phyloP scores from a whole-genome alignment of 2,888 invertebrate species.

The Coleophora flavipennella region DNA sequence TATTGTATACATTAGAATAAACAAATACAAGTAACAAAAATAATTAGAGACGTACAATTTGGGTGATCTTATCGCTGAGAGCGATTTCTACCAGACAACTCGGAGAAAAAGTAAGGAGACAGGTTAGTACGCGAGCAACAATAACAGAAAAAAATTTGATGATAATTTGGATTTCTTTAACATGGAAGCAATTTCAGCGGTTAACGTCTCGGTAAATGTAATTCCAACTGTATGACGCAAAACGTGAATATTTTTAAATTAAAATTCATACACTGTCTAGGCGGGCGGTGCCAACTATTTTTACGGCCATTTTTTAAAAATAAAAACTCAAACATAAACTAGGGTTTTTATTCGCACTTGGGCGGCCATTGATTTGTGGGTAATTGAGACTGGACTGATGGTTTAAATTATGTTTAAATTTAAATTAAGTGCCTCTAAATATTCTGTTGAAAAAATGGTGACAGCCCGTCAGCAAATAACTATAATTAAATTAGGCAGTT shows the following conservation, averaged over 20 bases:
- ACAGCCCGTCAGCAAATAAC: too few relatives aligned
- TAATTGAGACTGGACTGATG: slow-evolving; percentile 1
- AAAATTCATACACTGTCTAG: slow-evolving; percentile 1
- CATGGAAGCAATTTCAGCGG: slow-evolving; percentile 5
- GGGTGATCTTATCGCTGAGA: too few relatives aligned
- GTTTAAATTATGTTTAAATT: slow-evolving; percentile 5
- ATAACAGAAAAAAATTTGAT: too few relatives aligned
- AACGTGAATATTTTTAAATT: slow-evolving; percentile 9
- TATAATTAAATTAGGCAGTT: too few relatives aligned
- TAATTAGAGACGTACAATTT: too few relatives aligned
- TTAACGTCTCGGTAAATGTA: slow-evolving; percentile 18
- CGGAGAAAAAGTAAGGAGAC: too few relatives aligned
- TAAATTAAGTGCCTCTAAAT: background rate
- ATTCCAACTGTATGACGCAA: slow-evolving; percentile 12
- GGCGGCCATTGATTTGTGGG: slow-evolving; percentile 8
- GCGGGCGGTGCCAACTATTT: slow-evolving; percentile 47
- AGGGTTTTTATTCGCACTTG: slow-evolving; percentile 20
- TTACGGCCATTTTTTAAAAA: slow-evolving; percentile 37
- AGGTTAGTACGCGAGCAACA: too few relatives aligned
- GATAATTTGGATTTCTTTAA: too few relatives aligned
- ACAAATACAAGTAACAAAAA: too few relatives aligned
- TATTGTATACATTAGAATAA: too few relatives aligned
- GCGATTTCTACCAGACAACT: too few relatives aligned
- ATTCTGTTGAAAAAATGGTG: too few relatives aligned
- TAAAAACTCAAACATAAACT: slow-evolving; percentile 36